Percentiles rank a stretch among this genome's conserved stretches.
Conservation (phyloP, 2,888 invertebrate species). For the Micoletzkya japonica region DNA sequence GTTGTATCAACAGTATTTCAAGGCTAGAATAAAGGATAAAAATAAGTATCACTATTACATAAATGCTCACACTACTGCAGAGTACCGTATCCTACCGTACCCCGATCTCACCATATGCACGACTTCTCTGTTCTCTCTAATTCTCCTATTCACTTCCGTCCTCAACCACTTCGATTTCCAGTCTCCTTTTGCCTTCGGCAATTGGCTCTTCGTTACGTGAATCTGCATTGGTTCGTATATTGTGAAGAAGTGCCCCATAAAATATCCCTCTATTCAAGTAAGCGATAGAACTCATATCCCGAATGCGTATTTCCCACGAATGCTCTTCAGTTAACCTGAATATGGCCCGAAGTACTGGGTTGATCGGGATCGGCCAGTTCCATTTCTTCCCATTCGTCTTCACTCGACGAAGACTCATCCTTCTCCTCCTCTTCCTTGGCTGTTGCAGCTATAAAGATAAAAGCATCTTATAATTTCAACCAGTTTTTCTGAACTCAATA, state of each 20-base stretch:
- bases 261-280: too few species aligned
- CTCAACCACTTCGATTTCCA: constrained; percentile 24
- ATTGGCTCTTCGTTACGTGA: not conserved
- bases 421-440: not conserved
- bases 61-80: too few species aligned
- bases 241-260: too few species aligned
- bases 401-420: constrained; percentile 34
- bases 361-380: constrained; percentile 39
- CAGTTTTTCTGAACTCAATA: not conserved
- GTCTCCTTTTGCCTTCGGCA: constrained; percentile 1
- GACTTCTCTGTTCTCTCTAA: constrained; percentile 16
- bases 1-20: too few species aligned
- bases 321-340: constrained; percentile 8
- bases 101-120: constrained; percentile 22
- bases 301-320: not conserved
- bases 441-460: not conserved
- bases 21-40: too few species aligned
- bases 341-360: not conserved
- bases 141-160: constrained; percentile 24
- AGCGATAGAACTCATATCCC: too few species aligned
- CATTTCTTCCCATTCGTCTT: constrained; percentile 53
- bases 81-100: too few species aligned
- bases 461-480: not conserved
- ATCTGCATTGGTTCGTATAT: not conserved
- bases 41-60: too few species aligned